phyloP scores from a whole-genome alignment of 2,113 vertebrate species.

The Vidua macroura region DNA sequence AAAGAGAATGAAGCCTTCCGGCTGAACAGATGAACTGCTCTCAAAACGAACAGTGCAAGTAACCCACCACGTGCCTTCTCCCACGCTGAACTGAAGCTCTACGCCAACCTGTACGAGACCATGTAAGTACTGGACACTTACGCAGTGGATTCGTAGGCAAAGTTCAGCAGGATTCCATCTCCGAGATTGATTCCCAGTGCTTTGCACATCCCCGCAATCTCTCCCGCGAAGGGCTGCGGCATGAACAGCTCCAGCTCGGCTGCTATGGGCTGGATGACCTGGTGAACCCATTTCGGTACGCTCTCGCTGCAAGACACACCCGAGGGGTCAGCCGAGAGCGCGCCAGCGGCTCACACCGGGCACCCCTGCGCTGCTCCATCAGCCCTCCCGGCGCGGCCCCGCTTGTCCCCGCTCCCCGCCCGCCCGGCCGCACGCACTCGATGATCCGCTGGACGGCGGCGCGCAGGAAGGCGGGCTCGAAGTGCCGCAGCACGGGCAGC shows the following conservation, averaged over 20 bases:
- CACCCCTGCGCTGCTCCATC: not conserved
- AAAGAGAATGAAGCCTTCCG: rapidly evolving
- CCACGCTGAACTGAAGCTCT: rapidly evolving
- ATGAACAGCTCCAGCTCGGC: constrained; percentile 69
- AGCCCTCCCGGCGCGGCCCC: not conserved
- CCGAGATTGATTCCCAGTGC: constrained; percentile 68
- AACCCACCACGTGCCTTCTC: rapidly evolving
- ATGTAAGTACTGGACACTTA: constrained; percentile 62
- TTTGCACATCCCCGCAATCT: constrained; percentile 81
- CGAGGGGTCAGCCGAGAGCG: not conserved
- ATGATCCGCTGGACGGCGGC: constrained; percentile 5
- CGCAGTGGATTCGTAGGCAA: constrained; percentile 89
- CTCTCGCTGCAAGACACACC: constrained; percentile 65
- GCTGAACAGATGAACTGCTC: rapidly evolving
- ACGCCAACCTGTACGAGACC: rapidly evolving
- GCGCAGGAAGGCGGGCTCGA: constrained; percentile 60
- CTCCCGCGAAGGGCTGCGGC: constrained; percentile 79
- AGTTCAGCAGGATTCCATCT: constrained; percentile 85
- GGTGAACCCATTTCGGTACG: constrained; percentile 85
- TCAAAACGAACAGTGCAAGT: rapidly evolving
- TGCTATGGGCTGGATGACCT: constrained; percentile 62
- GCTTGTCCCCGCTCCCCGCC: not conserved
- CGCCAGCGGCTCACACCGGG: rapidly evolving
- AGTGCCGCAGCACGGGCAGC: constrained; percentile 62
- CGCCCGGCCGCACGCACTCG: constrained; percentile 28